phyloP scores from a whole-genome alignment of 2,113 vertebrate species.

The Cacatua alba region DNA sequence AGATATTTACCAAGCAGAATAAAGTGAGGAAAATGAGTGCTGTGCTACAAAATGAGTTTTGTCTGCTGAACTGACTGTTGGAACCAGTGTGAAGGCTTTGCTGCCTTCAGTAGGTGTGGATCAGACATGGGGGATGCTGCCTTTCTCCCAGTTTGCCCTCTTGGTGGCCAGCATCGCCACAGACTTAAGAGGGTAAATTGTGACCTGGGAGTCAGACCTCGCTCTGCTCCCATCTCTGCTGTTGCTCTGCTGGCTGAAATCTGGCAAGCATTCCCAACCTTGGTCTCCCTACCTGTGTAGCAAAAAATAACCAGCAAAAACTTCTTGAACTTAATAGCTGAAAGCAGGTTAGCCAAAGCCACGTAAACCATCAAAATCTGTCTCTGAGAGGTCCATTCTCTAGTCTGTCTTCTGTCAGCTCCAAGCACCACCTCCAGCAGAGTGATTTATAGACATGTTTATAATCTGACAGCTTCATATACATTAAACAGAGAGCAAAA shows the following conservation, averaged over 20 bases:
- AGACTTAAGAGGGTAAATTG: not conserved
- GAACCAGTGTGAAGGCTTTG: not conserved
- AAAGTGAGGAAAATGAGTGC: not conserved
- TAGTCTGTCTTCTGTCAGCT: not conserved
- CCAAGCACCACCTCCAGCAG: not conserved
- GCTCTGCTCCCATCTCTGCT: not conserved
- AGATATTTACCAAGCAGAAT: conserved; percentile 32
- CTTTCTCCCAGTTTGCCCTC: not conserved
- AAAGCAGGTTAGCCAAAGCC: not conserved
- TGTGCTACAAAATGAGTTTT: not conserved
- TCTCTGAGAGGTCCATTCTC: not conserved
- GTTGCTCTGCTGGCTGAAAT: not conserved
- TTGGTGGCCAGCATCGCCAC: fast-evolving
- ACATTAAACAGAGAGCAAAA: not conserved
- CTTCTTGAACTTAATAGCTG: not conserved
- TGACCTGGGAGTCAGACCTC: not conserved
- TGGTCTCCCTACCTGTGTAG: not conserved
- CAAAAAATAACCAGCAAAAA: not conserved
- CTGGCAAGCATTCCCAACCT: not conserved
- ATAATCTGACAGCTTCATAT: not conserved
- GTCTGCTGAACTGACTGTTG: not conserved
- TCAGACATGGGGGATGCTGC: not conserved
- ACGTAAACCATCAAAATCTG: not conserved
- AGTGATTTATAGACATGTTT: not conserved
- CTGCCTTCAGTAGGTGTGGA: not conserved